phyloP scores from a whole-genome alignment of 2,797 vertebrate genomes.

The Danio choprae region DNA sequence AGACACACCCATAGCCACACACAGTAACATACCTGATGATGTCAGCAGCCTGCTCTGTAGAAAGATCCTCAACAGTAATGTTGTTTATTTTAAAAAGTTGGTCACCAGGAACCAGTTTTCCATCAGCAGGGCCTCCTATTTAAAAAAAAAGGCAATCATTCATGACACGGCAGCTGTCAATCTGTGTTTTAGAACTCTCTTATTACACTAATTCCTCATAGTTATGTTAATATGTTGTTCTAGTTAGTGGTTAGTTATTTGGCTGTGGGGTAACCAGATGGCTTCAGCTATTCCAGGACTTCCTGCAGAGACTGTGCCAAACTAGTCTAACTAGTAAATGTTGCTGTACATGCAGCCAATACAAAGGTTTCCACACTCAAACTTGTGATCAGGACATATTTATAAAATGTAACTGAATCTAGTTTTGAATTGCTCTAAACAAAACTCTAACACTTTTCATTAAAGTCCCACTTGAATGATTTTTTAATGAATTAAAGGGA shows the following conservation, averaged over 20 bases:
- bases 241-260: slow-evolving; percentile 16
- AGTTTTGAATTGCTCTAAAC: neutral
- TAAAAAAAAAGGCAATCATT: slow-evolving; percentile 44
- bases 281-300: slow-evolving; percentile 6
- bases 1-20: neutral
- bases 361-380: slow-evolving; percentile 10
- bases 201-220: neutral
- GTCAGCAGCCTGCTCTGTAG: slow-evolving; percentile 83
- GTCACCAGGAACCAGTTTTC: slow-evolving; percentile 83
- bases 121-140: slow-evolving; percentile 58
- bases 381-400: neutral
- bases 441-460: neutral
- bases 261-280: slow-evolving; percentile 45
- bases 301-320: slow-evolving; percentile 36
- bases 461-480: neutral
- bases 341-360: neutral
- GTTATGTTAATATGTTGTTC: neutral
- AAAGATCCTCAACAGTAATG: slow-evolving; percentile 79
- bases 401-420: slow-evolving; percentile 4
- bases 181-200: neutral
- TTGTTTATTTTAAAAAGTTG: slow-evolving; percentile 91
- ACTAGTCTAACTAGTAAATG: slow-evolving; percentile 12
- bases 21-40: slow-evolving; percentile 70
- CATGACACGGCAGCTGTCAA: slow-evolving; percentile 35
- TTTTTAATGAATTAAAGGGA: neutral